Base-by-base conservation (phyloP, 2,888 invertebrate species). In the Plebejus anna region DNA sequence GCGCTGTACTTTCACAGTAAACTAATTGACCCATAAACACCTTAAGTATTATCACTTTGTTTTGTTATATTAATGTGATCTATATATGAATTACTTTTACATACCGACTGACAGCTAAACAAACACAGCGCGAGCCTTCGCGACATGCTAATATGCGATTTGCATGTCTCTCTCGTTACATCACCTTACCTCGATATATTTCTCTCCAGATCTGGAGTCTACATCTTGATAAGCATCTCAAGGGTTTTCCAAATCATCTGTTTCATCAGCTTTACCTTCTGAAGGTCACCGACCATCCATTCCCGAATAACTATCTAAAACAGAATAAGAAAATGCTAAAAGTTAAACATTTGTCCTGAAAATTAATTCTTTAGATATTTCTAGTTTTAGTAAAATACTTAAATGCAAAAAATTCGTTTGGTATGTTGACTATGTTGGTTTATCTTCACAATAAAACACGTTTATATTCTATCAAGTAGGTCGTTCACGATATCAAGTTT, bases 361-460 rank as follows among this genome's bases (percentile, higher is more conserved):
- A 42, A 42, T 32, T 32, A 32, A 32, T 32, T 2, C 32, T 32
- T 32, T 32, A 32, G 32, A 9, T 7, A 9, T 42, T 7, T 42
- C 1, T 9, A 42, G 47, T 47, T 47, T 47, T 55, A 16, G 55
- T 55, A 55, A 55, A 55, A 55, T 16, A 55, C 55, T 55, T 55
- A 55, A 16, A 55, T 55, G 16, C 16, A 11, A 61, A 11, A 2
- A 66, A 66, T 36, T 66, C 36, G 7, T 36, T 66, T 36, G 66
- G 32, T 66, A 36, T 66, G 66, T 22, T 1, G 16, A 36, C 66
- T 36, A 36, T 36, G 28, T 36, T 32, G 42, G 72, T 28, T 72
- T 72, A 73, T 73, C 73, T 22, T 51, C 55, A 32, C 51, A 73
- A 7, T 55, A 73, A 73, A 73, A 73, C 72, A 51, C 55, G 73